Conservation (phyloP, 53 echinoderm and acorn worm genomes). For the Echinarachnius parma region DNA sequence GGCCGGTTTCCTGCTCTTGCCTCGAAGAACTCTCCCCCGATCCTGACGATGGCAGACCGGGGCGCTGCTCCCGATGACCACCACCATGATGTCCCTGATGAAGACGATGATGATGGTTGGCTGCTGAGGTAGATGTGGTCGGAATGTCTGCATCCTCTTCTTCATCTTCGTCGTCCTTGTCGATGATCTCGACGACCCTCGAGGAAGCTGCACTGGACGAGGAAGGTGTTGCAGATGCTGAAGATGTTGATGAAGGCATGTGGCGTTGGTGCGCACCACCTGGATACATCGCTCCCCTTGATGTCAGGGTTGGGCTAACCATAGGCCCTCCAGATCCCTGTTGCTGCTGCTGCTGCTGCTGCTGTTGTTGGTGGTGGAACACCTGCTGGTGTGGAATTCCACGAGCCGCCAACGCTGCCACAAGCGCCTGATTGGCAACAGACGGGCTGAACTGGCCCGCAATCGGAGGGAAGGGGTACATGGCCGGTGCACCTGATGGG, state of each 20-base stretch:
- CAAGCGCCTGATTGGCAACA: constrained; percentile 40
- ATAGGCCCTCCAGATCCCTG: no score
- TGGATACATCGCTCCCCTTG: constrained; percentile 1
- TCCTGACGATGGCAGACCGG: no score
- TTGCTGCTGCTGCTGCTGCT: no score
- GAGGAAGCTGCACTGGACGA: constrained; percentile 2
- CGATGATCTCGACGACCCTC: constrained; percentile 1
- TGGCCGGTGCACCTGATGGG: neutral
- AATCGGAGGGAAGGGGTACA: constrained; percentile 32
- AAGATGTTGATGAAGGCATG: neutral
- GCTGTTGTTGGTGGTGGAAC: constrained; percentile 21
- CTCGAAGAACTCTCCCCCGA: no score
- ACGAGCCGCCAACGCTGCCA: constrained; percentile 33
- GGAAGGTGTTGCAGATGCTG: constrained; percentile 5
- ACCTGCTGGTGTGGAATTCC: constrained; percentile 26
- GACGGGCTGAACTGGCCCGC: constrained; percentile 33
- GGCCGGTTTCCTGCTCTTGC: no score
- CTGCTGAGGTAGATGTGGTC: constrained; percentile 31
- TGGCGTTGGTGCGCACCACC: constrained; percentile 3
- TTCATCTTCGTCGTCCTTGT: constrained; percentile 30
- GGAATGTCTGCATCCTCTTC: no score
- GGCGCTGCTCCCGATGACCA: no score
- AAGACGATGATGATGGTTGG: neutral
- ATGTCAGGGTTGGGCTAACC: constrained; percentile 10
- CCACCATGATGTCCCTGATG: no score